Evolutionary conservation across 2,888 invertebrate species (phyloP), one percentile per base, ranked within the genome.

Genomic region (Campopleginae sp.): DNA sequence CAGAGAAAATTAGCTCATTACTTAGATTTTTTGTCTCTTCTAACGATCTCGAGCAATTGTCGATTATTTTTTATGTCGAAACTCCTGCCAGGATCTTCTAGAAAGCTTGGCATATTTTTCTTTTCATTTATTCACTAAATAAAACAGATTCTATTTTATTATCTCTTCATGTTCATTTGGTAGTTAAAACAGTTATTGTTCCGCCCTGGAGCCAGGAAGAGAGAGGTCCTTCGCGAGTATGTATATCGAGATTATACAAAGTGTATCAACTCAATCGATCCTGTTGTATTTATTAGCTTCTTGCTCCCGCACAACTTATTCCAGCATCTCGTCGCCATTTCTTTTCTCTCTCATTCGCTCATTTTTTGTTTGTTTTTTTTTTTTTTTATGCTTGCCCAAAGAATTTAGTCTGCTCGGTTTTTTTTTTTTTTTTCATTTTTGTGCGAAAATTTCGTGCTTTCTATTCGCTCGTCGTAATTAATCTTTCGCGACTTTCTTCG

Each of bases 291-390:
- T 65, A 23, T 51, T 14, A 70, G 82, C 77, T 77, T 86, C 80
- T 83, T 54, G 85, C 84, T 78, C 82, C 82, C 66, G 80, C 86
- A 82, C 82, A 80, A 81, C 82, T 86, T 86, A 86, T 86, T 85
- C 75, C 82, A 82, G 68, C 76, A 76, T 78, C 82, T 61, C 48
- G 42, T 33, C 12, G 8, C 54, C 1, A 38, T 14, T 58, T 42
- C 31, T 63, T 46, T 61, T 76, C 12, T 8, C 38, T 70, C 61
- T 61, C 46, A 8, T 23, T 66, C 51, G 61, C 14, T 75, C 54
- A 75, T n/a, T 1, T 66, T 54, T 33, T 19, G 61, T 12, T 74
- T 12, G 68, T 48, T 46, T 66, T 54, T 33, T 19, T 68, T 12
- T 74, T 12, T 74, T 48, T 46, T 42, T 65, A 61, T 51, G 63